phyloP scores from a whole-genome alignment of 2,888 invertebrate genomes.

The Noctua pronuba region DNA sequence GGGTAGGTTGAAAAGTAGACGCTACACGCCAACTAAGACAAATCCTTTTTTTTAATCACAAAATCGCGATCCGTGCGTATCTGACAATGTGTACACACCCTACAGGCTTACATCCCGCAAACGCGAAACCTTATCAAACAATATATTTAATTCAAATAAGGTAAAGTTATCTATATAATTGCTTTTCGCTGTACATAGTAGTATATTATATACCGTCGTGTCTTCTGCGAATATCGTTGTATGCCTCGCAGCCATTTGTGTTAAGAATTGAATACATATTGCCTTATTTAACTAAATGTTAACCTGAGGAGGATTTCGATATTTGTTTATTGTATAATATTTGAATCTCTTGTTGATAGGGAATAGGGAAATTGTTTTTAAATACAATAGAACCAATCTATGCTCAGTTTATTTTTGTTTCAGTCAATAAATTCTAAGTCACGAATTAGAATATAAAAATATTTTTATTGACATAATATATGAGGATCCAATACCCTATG shows the following conservation, averaged over 20 bases:
- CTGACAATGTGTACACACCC: background rate
- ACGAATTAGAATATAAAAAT: background rate
- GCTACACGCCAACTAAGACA: no score
- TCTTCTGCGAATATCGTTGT: constrained; percentile 39
- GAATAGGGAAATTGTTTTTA: constrained; percentile 6
- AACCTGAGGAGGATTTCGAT: constrained; percentile 35
- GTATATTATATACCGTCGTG: constrained; percentile 2
- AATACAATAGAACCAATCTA: background rate
- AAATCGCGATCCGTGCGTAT: background rate
- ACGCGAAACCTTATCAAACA: constrained; percentile 39
- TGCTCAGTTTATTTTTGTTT: background rate
- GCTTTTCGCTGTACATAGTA: constrained; percentile 31
- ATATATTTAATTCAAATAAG: constrained; percentile 40
- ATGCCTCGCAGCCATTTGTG: constrained; percentile 44
- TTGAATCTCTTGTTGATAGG: constrained; percentile 21
- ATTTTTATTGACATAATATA: background rate
- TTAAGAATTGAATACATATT: constrained; percentile 41
- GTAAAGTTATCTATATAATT: constrained; percentile 40
- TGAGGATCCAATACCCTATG: background rate
- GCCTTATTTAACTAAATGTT: constrained; percentile 36
- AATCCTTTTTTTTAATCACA: background rate
- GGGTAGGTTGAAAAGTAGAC: no score
- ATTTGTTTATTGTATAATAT: constrained; percentile 15
- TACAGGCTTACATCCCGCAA: background rate
- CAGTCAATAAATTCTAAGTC: background rate